phyloP scores from a whole-genome alignment of 64 coral and sea anemone genomes.

The Anthopleura sola region DNA sequence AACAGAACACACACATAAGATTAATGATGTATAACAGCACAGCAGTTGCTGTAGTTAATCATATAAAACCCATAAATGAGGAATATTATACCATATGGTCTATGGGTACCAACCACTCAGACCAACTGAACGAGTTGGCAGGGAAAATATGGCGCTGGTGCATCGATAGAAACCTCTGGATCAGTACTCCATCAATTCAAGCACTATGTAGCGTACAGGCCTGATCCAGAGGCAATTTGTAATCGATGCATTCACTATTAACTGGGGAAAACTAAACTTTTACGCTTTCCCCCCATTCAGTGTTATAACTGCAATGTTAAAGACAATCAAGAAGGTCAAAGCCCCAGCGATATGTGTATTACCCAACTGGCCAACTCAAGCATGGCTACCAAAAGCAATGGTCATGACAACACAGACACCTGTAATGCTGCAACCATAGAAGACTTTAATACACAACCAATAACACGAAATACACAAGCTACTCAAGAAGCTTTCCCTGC shows the following conservation, averaged over 20 bases:
- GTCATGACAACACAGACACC: neutral
- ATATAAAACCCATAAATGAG: too few relatives aligned
- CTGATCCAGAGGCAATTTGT: neutral
- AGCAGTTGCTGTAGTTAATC: too few relatives aligned
- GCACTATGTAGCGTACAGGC: conserved; percentile 17
- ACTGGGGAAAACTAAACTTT: conserved; percentile 14
- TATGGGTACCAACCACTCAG: too few relatives aligned
- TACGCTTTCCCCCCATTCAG: conserved; percentile 41
- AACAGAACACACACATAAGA: too few relatives aligned
- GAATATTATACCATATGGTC: too few relatives aligned
- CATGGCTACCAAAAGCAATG: conserved; percentile 2
- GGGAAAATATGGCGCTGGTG: too few relatives aligned
- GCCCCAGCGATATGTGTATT: conserved; percentile 31
- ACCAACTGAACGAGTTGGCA: too few relatives aligned
- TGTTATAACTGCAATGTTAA: conserved; percentile 24
- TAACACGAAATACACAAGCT: neutral
- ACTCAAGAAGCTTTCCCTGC: neutral
- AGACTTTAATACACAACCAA: neutral
- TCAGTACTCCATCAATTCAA: too few relatives aligned
- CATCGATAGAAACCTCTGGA: too few relatives aligned
- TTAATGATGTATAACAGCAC: too few relatives aligned
- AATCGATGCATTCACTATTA: conserved; percentile 37
- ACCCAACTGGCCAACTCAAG: conserved; percentile 45
- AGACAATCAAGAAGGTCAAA: conserved; percentile 34
- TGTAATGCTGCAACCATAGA: too few relatives aligned